phyloP scores from a whole-genome alignment of 1,140 invertebrate species.

The Drosophila tristis region DNA sequence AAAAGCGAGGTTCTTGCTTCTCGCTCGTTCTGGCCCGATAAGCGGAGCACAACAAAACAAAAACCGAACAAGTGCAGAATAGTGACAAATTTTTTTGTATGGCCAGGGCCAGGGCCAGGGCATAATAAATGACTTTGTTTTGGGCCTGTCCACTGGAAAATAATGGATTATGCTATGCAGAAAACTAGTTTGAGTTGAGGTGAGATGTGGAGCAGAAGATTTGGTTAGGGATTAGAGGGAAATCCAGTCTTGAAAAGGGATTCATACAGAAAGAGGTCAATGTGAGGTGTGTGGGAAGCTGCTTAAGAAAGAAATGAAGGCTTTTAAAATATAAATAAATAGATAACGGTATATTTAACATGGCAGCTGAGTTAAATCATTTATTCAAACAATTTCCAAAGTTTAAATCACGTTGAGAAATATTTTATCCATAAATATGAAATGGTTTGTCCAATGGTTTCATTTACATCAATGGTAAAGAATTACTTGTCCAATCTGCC shows the following conservation, averaged over 20 bases:
- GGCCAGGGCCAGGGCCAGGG: constrained; percentile 1
- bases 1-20: constrained; percentile 30
- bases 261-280: no score
- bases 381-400: no score
- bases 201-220: constrained; percentile 16
- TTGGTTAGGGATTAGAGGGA: neutral
- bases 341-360: no score
- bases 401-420: no score
- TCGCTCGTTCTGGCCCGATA: constrained; percentile 60
- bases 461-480: neutral
- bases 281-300: no score
- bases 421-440: no score
- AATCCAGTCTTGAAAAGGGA: no score
- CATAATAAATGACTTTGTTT: constrained; percentile 81
- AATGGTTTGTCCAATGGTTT: no score
- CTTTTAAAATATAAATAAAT: no score
- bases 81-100: constrained; percentile 73
- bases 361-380: no score
- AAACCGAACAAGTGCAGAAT: constrained; percentile 67
- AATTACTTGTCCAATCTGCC: constrained; percentile 30
- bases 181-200: constrained; percentile 29
- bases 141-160: constrained; percentile 40
- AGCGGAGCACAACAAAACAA: constrained; percentile 40
- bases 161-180: constrained; percentile 62
- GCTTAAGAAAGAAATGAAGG: no score